These are phyloP conservation scores for Brenthis ino DNA, from an alignment of 2,888 invertebrate genomes.

Conservation along the genomic window DNA sequence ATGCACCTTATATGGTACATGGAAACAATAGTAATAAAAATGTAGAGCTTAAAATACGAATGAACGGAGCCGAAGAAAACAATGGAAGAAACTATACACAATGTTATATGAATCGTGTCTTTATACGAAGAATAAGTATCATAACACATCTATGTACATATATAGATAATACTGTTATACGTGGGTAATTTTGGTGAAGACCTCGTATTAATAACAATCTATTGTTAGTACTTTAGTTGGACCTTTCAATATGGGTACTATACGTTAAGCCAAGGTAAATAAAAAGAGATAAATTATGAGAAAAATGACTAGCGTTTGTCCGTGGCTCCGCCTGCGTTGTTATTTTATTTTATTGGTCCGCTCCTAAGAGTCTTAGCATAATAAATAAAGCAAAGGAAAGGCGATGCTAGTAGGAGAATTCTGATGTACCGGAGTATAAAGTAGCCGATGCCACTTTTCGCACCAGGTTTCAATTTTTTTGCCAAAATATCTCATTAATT, in stretches of 20 bases:
- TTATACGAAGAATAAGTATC: constrained; percentile 62
- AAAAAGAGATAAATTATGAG: constrained; percentile 3
- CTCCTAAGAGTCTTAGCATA: too few species aligned
- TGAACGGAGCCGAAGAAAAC: not conserved
- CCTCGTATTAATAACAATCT: constrained; percentile 63
- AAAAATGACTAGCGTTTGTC: not conserved
- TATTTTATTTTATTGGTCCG: too few species aligned
- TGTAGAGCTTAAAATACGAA: not conserved
- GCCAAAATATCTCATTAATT: too few species aligned
- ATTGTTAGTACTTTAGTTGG: constrained; percentile 48
- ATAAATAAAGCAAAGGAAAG: too few species aligned
- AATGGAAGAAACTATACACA: not conserved
- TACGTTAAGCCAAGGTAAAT: constrained; percentile 32
- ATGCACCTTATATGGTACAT: too few species aligned
- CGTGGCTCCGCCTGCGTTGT: too few species aligned
- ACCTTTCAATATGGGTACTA: constrained; percentile 25
- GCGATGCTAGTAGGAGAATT: too few species aligned
- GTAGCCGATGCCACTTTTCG: too few species aligned
- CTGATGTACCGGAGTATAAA: too few species aligned
- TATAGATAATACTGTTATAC: constrained; percentile 52
- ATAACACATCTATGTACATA: constrained; percentile 32
- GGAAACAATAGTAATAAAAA: too few species aligned
- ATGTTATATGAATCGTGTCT: constrained; percentile 51
- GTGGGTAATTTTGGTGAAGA: constrained; percentile 68
- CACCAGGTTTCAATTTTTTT: too few species aligned